phyloP scores from a whole-genome alignment of 2,888 invertebrate genomes.

The Rhamnusium bicolor region DNA sequence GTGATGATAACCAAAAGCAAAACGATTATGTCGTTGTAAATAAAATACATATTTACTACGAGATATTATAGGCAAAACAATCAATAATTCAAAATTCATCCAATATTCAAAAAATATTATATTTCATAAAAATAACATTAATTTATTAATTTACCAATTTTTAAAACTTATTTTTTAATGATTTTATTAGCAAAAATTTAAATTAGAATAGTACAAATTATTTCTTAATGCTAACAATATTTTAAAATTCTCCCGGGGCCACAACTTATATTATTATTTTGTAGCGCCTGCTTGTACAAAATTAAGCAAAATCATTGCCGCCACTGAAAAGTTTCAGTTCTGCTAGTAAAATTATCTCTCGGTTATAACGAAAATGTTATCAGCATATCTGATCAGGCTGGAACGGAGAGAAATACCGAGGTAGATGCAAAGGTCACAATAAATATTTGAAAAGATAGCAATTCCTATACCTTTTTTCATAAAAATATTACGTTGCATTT shows the following conservation, averaged over 20 bases:
- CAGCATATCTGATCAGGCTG: constrained; percentile 6
- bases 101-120: too few relatives aligned
- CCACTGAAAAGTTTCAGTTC: constrained; percentile 1
- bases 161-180: too few relatives aligned
- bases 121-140: too few relatives aligned
- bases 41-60: too few relatives aligned
- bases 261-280: not conserved
- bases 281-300: not conserved
- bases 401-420: constrained; percentile 9
- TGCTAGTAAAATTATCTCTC: not conserved
- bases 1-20: too few relatives aligned
- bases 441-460: constrained; percentile 32
- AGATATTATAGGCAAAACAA: too few relatives aligned
- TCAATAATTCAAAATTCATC: too few relatives aligned
- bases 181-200: too few relatives aligned
- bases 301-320: not conserved
- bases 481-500: constrained; percentile 35
- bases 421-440: constrained; percentile 27
- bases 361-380: constrained; percentile 9
- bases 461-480: constrained; percentile 30
- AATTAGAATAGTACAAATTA: too few relatives aligned
- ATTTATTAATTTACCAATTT: too few relatives aligned
- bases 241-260: not conserved
- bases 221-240: too few relatives aligned
- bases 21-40: too few relatives aligned